phyloP scores from a whole-genome alignment of 2,888 invertebrate species.

The Diadegma fenestrale region DNA sequence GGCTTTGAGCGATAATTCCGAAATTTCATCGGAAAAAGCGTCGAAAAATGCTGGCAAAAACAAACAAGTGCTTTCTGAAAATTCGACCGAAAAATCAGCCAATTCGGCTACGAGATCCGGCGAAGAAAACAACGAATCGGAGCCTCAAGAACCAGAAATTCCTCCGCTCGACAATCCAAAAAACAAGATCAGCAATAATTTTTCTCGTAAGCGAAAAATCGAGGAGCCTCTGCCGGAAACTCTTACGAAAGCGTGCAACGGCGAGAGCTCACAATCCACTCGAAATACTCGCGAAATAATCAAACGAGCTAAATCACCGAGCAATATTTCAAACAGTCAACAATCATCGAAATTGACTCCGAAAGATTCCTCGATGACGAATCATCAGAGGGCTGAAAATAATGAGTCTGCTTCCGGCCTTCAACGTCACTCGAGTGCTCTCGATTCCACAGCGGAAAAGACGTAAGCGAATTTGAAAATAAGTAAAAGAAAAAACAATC shows the following conservation, averaged over 20 bases:
- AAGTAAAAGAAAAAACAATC: background rate
- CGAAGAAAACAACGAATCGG: background rate
- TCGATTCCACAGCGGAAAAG: slow-evolving; percentile 49
- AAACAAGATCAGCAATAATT: slow-evolving; percentile 53
- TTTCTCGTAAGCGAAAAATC: slow-evolving; percentile 42
- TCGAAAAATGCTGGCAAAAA: background rate
- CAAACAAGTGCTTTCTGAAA: background rate
- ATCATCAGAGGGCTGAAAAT: slow-evolving; percentile 35
- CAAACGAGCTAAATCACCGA: background rate
- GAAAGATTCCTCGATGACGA: slow-evolving; percentile 42
- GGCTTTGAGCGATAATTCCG: background rate
- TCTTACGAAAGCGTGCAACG: slow-evolving; percentile 23
- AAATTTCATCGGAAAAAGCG: background rate
- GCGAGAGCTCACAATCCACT: slow-evolving; percentile 8
- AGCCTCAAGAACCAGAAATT: background rate
- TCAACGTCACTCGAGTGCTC: slow-evolving; percentile 32
- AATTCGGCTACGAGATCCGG: background rate
- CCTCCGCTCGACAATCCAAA: slow-evolving; percentile 32
- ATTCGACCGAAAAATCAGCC: background rate
- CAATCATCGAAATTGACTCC: slow-evolving; percentile 19
- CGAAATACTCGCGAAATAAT: slow-evolving; percentile 9
- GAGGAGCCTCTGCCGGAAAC: slow-evolving; percentile 10
- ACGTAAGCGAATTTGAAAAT: slow-evolving; percentile 57
- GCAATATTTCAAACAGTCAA: slow-evolving; percentile 27
- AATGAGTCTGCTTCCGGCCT: slow-evolving; percentile 11